Base-by-base conservation (phyloP, 1,140 invertebrate genomes). In the Leptinotarsa undecemlineata region DNA sequence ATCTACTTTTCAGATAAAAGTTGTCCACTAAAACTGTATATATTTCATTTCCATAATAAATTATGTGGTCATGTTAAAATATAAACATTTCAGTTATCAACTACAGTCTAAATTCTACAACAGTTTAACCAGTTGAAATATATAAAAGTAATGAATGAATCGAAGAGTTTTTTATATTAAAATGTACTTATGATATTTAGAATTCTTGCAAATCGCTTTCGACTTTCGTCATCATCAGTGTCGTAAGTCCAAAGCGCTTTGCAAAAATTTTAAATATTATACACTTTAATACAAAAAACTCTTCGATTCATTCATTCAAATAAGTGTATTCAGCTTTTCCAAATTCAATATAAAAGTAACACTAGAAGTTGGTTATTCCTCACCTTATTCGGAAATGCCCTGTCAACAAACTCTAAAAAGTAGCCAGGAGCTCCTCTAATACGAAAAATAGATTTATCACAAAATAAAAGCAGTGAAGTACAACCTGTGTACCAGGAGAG, bases 61-160 rank as follows among this genome's bases (percentile, higher is more conserved):
- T 72, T 69, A 69, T 21, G 48, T 72, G 33, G 70, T 60, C 42
- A 72, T 26, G 3, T 21, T 72, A 62, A 72, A 72, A 72, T 72
- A 57, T 33, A 72, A 61, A 72, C 70, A 72, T 33, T 47, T 62
- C 2, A 61, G 17, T 23, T 60, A 20, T 61, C 51, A 62, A 33
- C 51, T 72, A 61, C 19, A 61, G 51, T 57, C 51, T 57, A 57
- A 19, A 57, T 70, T n/a, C 47, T 51, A 51, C 3, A 70, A 19
- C 3, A 57, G 19, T 70, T 47, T n/a, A 70, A 48, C 63, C 20
- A 64, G 14, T 64, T 64, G 63, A 13, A 64, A 64, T 20, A 64
- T 64, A n/a, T n/a, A n/a, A n/a, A n/a, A n/a, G n/a, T n/a, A n/a
- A n/a, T n/a, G n/a, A n/a, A n/a, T n/a, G n/a, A n/a, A n/a, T n/a